These are phyloP conservation scores for Coracias cyanogaster DNA, from an alignment of 2,797 vertebrate species.

Conservation along the genomic window DNA sequence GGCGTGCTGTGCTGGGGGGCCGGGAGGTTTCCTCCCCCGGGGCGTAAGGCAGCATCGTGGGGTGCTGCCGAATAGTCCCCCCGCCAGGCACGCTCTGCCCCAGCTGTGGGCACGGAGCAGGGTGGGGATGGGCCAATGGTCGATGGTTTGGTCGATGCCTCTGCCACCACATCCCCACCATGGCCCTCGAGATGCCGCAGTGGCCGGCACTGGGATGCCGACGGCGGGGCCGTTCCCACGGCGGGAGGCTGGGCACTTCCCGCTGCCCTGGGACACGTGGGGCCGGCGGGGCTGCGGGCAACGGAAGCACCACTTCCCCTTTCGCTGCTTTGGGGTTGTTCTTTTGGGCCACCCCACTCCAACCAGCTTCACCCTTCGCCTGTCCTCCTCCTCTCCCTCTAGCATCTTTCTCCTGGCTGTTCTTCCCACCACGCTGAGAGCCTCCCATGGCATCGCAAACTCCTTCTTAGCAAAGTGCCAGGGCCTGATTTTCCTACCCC, in stretches of 20 bases:
- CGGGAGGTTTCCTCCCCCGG: fast-evolving
- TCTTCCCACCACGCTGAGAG: fast-evolving
- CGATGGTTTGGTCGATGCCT: fast-evolving
- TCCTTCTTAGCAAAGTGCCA: fast-evolving
- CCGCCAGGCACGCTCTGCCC: not conserved
- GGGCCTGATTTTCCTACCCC: fast-evolving
- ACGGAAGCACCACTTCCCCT: not conserved
- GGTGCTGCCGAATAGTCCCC: fast-evolving
- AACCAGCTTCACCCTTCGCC: fast-evolving
- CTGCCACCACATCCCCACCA: fast-evolving
- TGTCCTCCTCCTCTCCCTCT: fast-evolving
- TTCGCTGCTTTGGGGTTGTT: fast-evolving
- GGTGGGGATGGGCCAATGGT: not conserved
- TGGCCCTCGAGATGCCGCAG: fast-evolving
- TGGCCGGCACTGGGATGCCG: fast-evolving
- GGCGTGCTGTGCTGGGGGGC: fast-evolving
- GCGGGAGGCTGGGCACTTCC: not conserved
- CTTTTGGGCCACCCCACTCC: not conserved
- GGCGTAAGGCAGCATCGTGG: fast-evolving
- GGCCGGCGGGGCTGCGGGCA: fast-evolving
- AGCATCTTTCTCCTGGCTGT: fast-evolving
- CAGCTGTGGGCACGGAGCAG: fast-evolving
- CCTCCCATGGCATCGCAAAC: fast-evolving
- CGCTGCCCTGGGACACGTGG: not conserved
- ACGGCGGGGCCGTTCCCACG: not conserved